Conservation (phyloP, 2,888 invertebrate genomes). For the Rotaria sp. region DNA sequence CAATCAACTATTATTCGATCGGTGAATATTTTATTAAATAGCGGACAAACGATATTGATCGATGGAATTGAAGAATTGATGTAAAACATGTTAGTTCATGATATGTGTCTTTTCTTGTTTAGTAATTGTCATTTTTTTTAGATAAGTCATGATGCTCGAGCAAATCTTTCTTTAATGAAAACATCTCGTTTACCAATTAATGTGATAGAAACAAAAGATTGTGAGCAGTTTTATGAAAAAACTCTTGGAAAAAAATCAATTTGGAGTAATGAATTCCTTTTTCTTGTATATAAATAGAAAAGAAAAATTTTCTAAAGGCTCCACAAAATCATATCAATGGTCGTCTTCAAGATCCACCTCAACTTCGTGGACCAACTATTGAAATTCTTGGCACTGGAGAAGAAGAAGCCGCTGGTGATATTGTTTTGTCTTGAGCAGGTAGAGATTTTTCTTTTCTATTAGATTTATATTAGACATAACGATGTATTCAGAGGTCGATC, state of each 20-base stretch:
- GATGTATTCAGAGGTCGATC: too few relatives aligned
- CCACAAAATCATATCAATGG: constrained; percentile 27
- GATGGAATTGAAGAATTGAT: constrained; percentile 81
- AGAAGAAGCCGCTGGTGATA: constrained; percentile 25
- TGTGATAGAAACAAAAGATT: constrained; percentile 65
- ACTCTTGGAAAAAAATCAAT: constrained; percentile 67
- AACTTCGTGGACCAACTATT: constrained; percentile 29
- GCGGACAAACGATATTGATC: constrained; percentile 68
- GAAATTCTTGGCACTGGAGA: constrained; percentile 34
- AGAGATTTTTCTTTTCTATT: neutral
- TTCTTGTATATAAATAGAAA: too few relatives aligned
- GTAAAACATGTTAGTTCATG: constrained; percentile 57
- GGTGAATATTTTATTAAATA: neutral
- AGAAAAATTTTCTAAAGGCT: neutral
- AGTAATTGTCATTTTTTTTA: neutral
- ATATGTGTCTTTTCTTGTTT: too few relatives aligned
- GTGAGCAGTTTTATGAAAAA: constrained; percentile 67
- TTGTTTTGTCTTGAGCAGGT: constrained; percentile 39
- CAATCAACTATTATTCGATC: constrained; percentile 64
- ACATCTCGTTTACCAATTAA: constrained; percentile 70
- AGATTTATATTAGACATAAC: too few relatives aligned
- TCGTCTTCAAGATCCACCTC: constrained; percentile 30
- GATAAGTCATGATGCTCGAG: constrained; percentile 28
- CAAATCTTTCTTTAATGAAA: constrained; percentile 69
- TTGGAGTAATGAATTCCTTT: constrained; percentile 60